Conservation (phyloP, 1,140 invertebrate species). For the Maconellicoccus hirsutus region DNA sequence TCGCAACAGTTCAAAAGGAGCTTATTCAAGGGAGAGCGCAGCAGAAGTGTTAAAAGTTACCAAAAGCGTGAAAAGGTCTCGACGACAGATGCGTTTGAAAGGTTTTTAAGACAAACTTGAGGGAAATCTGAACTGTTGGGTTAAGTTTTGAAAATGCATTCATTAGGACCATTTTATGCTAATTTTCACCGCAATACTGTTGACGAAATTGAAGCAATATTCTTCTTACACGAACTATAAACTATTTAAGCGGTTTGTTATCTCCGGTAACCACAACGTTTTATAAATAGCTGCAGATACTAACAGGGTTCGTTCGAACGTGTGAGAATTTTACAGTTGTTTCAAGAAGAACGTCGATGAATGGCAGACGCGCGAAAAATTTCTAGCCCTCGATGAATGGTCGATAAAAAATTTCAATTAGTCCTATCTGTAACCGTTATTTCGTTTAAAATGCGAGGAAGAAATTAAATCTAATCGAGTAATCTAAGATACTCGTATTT, state of each 20-base stretch:
- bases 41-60: constrained; percentile 1
- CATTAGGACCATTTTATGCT: constrained; percentile 4
- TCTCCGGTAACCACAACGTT: background rate
- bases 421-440: no score
- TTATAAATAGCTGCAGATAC: background rate
- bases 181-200: background rate
- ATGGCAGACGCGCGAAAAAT: no score
- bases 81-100: constrained; percentile 22
- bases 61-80: constrained; percentile 15
- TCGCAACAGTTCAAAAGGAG: constrained; percentile 17
- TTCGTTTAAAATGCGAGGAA: no score
- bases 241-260: constrained; percentile 1
- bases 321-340: background rate
- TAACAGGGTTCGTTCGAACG: background rate
- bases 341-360: background rate
- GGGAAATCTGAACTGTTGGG: background rate
- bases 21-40: constrained; percentile 1
- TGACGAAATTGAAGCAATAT: background rate
- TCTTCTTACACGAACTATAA: background rate
- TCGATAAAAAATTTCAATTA: no score
- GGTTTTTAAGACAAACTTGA: background rate
- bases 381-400: no score
- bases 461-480: no score
- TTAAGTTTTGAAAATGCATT: background rate
- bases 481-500: no score